phyloP scores from a whole-genome alignment of 2,797 vertebrate species.

The Oryzias sinensis region DNA sequence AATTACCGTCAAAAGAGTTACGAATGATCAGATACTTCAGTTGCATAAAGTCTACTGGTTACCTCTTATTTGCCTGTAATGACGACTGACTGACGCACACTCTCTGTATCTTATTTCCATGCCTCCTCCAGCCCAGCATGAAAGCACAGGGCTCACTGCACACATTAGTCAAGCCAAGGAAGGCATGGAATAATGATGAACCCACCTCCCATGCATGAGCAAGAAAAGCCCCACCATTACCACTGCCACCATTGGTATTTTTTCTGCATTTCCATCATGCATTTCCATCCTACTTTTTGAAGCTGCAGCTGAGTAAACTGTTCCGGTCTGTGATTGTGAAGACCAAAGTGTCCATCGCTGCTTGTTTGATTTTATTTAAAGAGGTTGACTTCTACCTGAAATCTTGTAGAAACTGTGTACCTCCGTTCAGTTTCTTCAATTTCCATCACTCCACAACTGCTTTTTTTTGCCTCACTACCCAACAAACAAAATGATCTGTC shows the following conservation, averaged over 20 bases:
- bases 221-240: conserved; percentile 20
- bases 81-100: conserved; percentile 38
- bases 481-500: conserved; percentile 26
- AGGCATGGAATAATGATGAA: conserved; percentile 66
- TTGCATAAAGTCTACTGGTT: conserved; percentile 13
- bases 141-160: conserved; percentile 48
- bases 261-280: conserved; percentile 61
- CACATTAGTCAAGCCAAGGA: conserved; percentile 51
- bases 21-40: conserved; percentile 14
- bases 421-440: not conserved
- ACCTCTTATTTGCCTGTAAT: conserved; percentile 43
- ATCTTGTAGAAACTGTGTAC: too few species aligned
- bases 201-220: conserved; percentile 43
- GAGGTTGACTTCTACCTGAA: too few species aligned
- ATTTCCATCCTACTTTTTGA: conserved; percentile 29
- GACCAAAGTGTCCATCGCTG: too few species aligned
- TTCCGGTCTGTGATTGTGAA: not conserved
- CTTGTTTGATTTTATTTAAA: too few species aligned
- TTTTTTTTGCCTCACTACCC: conserved; percentile 1
- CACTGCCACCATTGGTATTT: conserved; percentile 13
- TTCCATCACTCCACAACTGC: not conserved
- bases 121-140: conserved; percentile 45
- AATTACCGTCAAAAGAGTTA: not conserved
- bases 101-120: conserved; percentile 53
- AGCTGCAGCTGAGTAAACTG: not conserved